Percentiles rank a stretch among this genome's conserved stretches.
Evolutionary conservation across 1,140 invertebrate species (phyloP).

Genomic region (Pygmarrhopalites habei): DNA sequence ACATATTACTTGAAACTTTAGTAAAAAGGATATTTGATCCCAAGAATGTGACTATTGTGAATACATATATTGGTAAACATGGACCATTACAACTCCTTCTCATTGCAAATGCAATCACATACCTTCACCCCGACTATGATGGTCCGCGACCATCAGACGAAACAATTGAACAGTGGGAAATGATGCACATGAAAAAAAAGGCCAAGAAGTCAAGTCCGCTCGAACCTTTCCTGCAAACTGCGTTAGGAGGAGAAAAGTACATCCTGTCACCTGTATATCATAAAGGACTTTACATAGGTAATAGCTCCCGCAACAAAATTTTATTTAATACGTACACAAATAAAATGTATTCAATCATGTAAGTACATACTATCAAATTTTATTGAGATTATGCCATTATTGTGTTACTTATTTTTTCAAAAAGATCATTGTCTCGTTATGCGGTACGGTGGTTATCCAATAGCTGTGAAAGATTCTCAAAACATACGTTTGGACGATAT

Average conservation of each 20-base stretch:
- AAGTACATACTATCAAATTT: background rate
- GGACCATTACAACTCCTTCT: slow-evolving; percentile 49
- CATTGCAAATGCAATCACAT: slow-evolving; percentile 51
- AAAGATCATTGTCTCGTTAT: slow-evolving; percentile 51
- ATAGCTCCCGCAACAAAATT: slow-evolving; percentile 10
- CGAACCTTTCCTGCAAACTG: slow-evolving; percentile 42
- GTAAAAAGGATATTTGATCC: slow-evolving; percentile 43
- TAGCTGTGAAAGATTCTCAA: slow-evolving; percentile 43
- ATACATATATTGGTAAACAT: slow-evolving; percentile 40
- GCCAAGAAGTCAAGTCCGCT: slow-evolving; percentile 41
- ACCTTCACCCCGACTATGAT: slow-evolving; percentile 48
- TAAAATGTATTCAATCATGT: background rate
- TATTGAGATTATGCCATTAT: slow-evolving; percentile 5
- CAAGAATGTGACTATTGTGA: slow-evolving; percentile 7
- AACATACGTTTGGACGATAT: slow-evolving; percentile 44
- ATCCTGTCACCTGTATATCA: slow-evolving; percentile 45
- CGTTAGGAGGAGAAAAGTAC: slow-evolving; percentile 47
- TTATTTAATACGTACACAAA: slow-evolving; percentile 1
- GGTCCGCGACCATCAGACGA: slow-evolving; percentile 43
- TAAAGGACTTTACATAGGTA: slow-evolving; percentile 48
- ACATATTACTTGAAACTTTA: slow-evolving; percentile 48
- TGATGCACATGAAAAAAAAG: slow-evolving; percentile 11
- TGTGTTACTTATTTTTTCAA: slow-evolving; percentile 37
- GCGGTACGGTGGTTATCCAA: slow-evolving; percentile 48
- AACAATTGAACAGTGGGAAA: slow-evolving; percentile 34